These are phyloP conservation scores for Oryzias javanicus DNA, from an alignment of 2,113 vertebrate species.

Conservation along the genomic window DNA sequence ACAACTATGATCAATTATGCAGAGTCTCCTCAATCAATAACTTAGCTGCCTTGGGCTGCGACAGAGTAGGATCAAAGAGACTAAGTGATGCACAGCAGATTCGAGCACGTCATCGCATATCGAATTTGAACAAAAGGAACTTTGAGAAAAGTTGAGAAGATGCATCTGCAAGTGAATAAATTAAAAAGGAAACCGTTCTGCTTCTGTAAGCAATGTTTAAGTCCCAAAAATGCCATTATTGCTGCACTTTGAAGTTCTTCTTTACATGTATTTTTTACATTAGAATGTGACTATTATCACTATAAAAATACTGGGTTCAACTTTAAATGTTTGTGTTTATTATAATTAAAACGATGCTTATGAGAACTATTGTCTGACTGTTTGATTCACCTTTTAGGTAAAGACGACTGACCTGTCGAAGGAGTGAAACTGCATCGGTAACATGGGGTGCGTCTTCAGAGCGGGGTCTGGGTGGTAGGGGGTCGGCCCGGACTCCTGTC, in stretches of 20 bases:
- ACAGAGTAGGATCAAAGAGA: slow-evolving; percentile 15
- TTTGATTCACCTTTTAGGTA: slow-evolving; percentile 1
- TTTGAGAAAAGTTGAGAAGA: neutral
- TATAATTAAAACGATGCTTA: slow-evolving; percentile 1
- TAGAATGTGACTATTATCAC: too few relatives aligned
- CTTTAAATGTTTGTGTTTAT: neutral
- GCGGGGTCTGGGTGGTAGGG: slow-evolving; percentile 94
- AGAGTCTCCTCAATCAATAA: slow-evolving; percentile 42
- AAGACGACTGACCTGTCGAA: slow-evolving; percentile 87
- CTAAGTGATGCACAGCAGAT: slow-evolving; percentile 18
- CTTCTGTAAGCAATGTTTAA: too few relatives aligned
- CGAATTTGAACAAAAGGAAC: neutral
- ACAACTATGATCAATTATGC: slow-evolving; percentile 50
- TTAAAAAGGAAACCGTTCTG: too few relatives aligned
- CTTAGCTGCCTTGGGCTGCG: slow-evolving; percentile 25
- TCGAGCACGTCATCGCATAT: slow-evolving; percentile 7
- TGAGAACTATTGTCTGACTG: neutral
- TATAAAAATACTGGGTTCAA: too few relatives aligned
- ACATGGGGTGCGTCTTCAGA: slow-evolving; percentile 90
- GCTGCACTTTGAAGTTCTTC: too few relatives aligned
- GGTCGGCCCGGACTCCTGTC: slow-evolving; percentile 85
- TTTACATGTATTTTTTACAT: too few relatives aligned
- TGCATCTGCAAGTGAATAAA: too few relatives aligned
- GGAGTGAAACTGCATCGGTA: slow-evolving; percentile 99
- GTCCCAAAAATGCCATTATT: too few relatives aligned